Percentiles rank a stretch among this genome's conserved stretches.
phyloP scores from a whole-genome alignment of 2,797 vertebrate genomes.

The Sebastes cheni region DNA sequence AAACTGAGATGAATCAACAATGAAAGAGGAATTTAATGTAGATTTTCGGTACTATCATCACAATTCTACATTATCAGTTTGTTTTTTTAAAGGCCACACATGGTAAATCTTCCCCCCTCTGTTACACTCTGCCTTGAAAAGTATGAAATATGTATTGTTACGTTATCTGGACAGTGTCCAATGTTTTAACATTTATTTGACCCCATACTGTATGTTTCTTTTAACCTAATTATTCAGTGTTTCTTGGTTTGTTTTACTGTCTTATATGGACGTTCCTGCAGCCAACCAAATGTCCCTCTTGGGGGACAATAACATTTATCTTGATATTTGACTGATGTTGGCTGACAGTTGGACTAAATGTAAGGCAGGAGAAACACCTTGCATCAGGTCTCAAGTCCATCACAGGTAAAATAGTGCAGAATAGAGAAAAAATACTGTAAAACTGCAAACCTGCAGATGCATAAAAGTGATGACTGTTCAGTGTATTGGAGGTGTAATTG shows the following conservation, averaged over 20 bases:
- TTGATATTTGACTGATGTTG: neutral
- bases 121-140: neutral
- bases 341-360: neutral
- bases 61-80: neutral
- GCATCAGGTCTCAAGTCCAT: neutral
- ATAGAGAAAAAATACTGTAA: neutral
- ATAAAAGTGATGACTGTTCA: slow-evolving; percentile 36
- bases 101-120: neutral
- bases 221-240: neutral
- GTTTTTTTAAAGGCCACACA: neutral
- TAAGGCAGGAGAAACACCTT: neutral
- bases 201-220: neutral
- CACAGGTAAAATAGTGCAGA: slow-evolving; percentile 28
- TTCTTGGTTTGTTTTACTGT: neutral
- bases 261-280: neutral
- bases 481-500: slow-evolving; percentile 18
- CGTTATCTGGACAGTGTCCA: neutral
- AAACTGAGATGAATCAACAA: neutral
- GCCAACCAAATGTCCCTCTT: neutral
- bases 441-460: slow-evolving; percentile 4
- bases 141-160: neutral
- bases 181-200: neutral
- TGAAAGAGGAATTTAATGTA: neutral
- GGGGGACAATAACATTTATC: neutral
- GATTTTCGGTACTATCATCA: neutral